Evolutionary conservation across 2,888 invertebrate species (phyloP), one percentile per base, ranked within the genome.

Genomic region (Ptychoptera contaminata): DNA sequence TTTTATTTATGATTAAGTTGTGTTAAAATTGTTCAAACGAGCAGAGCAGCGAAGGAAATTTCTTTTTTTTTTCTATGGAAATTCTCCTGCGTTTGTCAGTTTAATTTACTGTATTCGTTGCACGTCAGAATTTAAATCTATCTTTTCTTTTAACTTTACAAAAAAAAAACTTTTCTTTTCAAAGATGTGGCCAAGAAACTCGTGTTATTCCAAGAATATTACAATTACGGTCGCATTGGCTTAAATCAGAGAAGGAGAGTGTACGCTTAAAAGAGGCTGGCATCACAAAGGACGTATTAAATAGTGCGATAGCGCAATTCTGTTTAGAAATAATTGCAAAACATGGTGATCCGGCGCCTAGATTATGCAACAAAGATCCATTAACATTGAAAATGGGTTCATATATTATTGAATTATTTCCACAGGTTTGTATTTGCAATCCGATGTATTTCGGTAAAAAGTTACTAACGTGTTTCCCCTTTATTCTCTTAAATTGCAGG

Each of bases 331-430:
- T 94, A 59, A 93, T 96, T 56, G 92, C 90, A 47, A 82, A 85
- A 53, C 96, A 98, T 68, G 97, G 97, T 37, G 91, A 92, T 58
- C 84, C 91, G 29, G 96, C 97, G 44, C 80, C 87, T 48, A 73
- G 94, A 43, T 77, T 97, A 50, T 98, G 98, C 73, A 98, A 98
- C 73, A 98, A 98, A 69, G 98, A 98, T 70, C 98, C 98, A 43
- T 80, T 98, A 53, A 94, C 94, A 46, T 76, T 98, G 54, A 96
- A 96, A 70, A 93, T 93, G 76, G 93, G 93, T 59, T 81, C 84
- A 44, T 97, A 91, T 67, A 82, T 99, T 56, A 77, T 87, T 50
- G 85, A 90, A 61, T 73, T 98, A 48, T 99, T 98, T 69, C 97
- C 98, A 39, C 92, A 93, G 62, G 66, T 65, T 59, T 59, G 60